Base-by-base conservation (phyloP, 2,888 invertebrate genomes). In the Sipha maydis region DNA sequence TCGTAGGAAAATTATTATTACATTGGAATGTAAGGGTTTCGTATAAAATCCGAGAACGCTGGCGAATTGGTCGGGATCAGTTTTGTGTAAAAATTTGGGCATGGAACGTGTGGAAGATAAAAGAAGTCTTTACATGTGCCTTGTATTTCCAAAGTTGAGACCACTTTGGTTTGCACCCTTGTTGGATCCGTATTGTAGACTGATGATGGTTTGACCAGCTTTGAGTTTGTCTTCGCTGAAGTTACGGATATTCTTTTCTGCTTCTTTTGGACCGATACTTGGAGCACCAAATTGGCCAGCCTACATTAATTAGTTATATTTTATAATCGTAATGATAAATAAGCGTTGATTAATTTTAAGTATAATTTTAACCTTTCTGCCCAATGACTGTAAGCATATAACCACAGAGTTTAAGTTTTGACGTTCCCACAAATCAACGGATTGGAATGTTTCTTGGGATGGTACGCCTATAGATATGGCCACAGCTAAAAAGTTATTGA, bases 101-200 rank as follows among this genome's bases (percentile, higher is more conserved):
- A 78, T 31, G 67, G 67, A 77, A 69, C 34, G 48, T 25, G 54
- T 78, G 61, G 19, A 67, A 11, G 7, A 75, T 61, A 76, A n/a
- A 56, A 56, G 7, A 75, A 88, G 56, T 82, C 31, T 94, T 95
- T 96, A 98, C 97, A 98, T 98, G 93, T 99, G 98, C 92, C 98
- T 94, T 91, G 98, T 98, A 93, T 98, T 98, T 91, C 99, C 99
- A 91, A 99, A 97, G 92, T 97, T 99, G 92, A 98, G 97, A 89
- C 99, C 99, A 90, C 97, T 96, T 92, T 98, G 98, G 92, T 94
- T 98, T 91, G 99, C 99, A 54, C 99, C 99, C 93, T 99, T 99
- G 94, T 99, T 99, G 91, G 97, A 97, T 89, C 99, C 99, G 92
- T 98, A 98, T 92, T 99, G 99, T 89, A 98, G 94, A 85, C 97